A percentile compares a stretch with the other conserved stretches of the same genome.
These are phyloP conservation scores for Athalia cordata DNA, from an alignment of 2,888 invertebrate species.

Conservation along the genomic window DNA sequence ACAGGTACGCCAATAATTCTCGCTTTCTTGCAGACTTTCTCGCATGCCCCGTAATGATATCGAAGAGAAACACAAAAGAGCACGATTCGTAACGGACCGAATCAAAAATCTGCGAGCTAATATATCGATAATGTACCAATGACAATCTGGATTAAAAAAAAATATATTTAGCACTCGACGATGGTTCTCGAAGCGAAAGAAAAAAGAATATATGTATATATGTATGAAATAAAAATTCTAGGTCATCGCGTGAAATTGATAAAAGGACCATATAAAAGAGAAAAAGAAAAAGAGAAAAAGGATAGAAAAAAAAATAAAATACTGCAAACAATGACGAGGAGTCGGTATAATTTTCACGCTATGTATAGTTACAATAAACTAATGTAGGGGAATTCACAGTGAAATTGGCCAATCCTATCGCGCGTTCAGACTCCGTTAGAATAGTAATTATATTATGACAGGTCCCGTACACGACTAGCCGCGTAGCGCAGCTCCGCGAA, in stretches of 20 bases:
- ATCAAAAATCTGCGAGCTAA: no score
- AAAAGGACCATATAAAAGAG: no score
- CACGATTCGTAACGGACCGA: no score
- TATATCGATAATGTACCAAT: no score
- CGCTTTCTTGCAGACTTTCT: neutral
- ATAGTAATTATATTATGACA: constrained; percentile 44
- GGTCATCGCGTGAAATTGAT: no score
- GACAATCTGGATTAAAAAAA: no score
- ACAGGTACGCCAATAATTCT: neutral
- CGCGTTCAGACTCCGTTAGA: constrained; percentile 35
- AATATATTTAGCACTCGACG: no score
- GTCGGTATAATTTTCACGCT: neutral
- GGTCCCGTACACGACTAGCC: constrained; percentile 39
- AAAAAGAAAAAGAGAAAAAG: neutral
- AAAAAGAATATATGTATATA: no score
- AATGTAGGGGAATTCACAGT: constrained; percentile 2
- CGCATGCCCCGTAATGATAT: no score
- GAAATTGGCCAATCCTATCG: constrained; percentile 37
- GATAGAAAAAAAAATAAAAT: neutral
- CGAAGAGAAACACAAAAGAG: no score
- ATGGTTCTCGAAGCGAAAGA: no score
- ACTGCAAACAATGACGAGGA: neutral
- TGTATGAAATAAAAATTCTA: no score
- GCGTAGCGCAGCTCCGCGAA: neutral
- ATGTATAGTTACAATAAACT: neutral